Evolutionary conservation across 92 coral and sea anemone genomes (phyloP).

Genomic region (Epizoanthus stellaris): DNA sequence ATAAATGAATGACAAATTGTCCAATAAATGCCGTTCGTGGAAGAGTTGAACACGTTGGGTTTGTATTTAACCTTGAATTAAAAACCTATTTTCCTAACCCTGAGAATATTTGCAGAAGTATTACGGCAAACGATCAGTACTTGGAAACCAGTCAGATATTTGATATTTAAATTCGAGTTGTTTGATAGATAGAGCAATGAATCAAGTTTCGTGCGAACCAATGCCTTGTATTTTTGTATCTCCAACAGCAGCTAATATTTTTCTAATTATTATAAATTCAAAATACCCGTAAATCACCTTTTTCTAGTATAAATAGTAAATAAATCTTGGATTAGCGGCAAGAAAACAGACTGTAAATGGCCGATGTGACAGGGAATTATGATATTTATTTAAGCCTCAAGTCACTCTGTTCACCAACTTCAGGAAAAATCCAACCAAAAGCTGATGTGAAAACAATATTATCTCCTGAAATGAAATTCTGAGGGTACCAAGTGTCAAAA

Average conservation of each 20-base stretch:
- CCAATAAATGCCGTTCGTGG: neutral
- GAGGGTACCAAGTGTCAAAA: neutral
- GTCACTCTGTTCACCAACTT: neutral
- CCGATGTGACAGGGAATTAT: neutral
- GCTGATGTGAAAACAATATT: neutral
- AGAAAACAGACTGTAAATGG: neutral
- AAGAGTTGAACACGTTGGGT: neutral
- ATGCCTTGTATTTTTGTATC: neutral
- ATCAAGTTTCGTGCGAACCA: neutral
- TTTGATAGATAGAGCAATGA: neutral
- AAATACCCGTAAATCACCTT: neutral
- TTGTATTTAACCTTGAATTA: neutral
- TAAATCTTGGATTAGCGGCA: neutral
- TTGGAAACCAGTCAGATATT: constrained; percentile 6
- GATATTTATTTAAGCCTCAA: neutral
- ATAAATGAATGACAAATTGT: neutral
- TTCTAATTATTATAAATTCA: neutral
- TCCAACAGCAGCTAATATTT: neutral
- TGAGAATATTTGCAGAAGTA: neutral
- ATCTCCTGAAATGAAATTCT: neutral
- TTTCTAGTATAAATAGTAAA: neutral
- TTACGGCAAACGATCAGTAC: neutral
- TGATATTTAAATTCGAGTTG: neutral
- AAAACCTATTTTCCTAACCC: neutral
- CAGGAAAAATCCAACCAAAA: neutral